phyloP scores from a whole-genome alignment of 2,113 vertebrate genomes.

The Damaliscus lunatus region DNA sequence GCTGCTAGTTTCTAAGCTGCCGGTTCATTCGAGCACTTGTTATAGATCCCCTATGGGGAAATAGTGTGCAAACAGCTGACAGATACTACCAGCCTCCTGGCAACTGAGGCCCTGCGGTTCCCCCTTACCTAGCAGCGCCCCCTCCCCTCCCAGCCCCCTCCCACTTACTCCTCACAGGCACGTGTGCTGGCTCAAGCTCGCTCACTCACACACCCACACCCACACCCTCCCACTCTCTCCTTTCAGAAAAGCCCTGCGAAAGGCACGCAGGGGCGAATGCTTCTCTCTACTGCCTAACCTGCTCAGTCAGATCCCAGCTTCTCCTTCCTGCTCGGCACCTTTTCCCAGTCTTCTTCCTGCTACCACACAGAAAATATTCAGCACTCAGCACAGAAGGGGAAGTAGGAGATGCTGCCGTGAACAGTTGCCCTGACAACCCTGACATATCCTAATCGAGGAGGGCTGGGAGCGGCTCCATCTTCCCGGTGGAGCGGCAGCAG shows the following conservation, averaged over 20 bases:
- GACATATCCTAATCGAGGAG: constrained; percentile 79
- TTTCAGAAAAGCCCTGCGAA: constrained; percentile 76
- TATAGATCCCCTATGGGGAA: constrained; percentile 76
- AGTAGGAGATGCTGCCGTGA: constrained; percentile 80
- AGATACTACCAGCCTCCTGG: constrained; percentile 77
- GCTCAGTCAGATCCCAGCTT: constrained; percentile 68
- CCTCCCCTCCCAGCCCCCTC: not conserved
- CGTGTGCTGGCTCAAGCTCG: not conserved
- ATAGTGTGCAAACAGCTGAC: constrained; percentile 81
- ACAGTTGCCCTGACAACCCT: constrained; percentile 90
- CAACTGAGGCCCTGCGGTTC: constrained; percentile 64
- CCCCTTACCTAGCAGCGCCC: constrained; percentile 63
- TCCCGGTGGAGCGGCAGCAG: constrained; percentile 58
- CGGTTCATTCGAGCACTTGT: constrained; percentile 81
- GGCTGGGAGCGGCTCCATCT: constrained; percentile 58
- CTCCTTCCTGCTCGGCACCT: constrained; percentile 66
- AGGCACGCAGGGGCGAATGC: constrained; percentile 70
- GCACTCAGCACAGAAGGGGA: constrained; percentile 76
- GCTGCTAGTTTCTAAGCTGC: constrained; percentile 80
- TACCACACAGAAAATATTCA: constrained; percentile 84
- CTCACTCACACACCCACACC: not conserved
- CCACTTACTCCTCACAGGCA: constrained; percentile 35
- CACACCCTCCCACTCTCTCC: not conserved
- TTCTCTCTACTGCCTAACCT: constrained; percentile 64
- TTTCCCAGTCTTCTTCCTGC: constrained; percentile 65